Conservation (phyloP, 2,797 vertebrate genomes). For the Gallinago nigripennis region DNA sequence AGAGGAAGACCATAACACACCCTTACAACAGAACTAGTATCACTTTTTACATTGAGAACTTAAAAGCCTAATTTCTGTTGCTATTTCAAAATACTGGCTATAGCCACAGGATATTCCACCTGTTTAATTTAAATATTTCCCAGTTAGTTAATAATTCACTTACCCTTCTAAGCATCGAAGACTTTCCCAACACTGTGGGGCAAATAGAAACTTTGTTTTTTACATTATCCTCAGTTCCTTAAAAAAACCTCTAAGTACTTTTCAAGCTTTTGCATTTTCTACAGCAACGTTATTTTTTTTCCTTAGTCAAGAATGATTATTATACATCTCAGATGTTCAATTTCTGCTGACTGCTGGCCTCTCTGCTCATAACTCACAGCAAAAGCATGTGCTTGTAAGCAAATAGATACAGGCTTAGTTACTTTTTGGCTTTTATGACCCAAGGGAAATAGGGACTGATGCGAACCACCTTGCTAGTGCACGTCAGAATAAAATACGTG, state of each 20-base stretch:
- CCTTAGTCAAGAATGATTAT: background rate
- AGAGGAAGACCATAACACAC: background rate
- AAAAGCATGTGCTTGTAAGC: slow-evolving; percentile 7
- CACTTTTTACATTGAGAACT: background rate
- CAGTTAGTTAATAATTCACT: slow-evolving; percentile 24
- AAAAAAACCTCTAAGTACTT: background rate
- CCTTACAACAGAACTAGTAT: background rate
- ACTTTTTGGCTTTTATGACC: background rate
- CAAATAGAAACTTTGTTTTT: background rate
- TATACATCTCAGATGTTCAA: background rate
- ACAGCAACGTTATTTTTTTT: background rate
- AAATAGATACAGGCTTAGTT: background rate
- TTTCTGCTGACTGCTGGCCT: slow-evolving; percentile 6
- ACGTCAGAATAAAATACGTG: background rate
- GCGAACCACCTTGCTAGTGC: background rate
- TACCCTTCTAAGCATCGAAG: background rate
- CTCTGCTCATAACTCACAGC: background rate
- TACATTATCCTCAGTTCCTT: background rate
- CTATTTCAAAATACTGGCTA: background rate
- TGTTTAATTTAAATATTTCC: background rate
- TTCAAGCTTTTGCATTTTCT: background rate
- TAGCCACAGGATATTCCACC: background rate
- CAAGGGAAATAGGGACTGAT: background rate
- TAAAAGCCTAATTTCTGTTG: background rate
- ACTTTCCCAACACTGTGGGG: background rate